Evolutionary conservation across 2,113 vertebrate species (phyloP).

Genomic region (Dryoscopus gambensis): DNA sequence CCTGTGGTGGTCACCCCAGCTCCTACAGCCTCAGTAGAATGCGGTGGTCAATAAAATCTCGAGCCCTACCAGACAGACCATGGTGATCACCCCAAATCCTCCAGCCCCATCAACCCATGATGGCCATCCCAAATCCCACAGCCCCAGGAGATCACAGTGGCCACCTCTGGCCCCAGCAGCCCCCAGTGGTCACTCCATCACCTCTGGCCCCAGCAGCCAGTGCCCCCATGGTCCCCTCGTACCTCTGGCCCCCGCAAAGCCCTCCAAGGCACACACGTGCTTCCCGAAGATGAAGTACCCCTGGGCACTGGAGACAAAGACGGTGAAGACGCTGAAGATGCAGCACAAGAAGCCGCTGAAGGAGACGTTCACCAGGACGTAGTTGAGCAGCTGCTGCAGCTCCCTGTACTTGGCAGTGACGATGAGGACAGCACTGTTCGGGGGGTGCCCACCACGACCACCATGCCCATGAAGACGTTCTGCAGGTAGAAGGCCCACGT

Average conservation of each 20-base stretch:
- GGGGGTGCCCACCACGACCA: slow-evolving; percentile 74
- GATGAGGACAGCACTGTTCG: slow-evolving; percentile 73
- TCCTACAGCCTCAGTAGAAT: too few species aligned
- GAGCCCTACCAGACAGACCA: neutral
- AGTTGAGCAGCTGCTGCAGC: slow-evolving; percentile 81
- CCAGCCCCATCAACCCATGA: neutral
- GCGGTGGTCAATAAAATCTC: accelerated
- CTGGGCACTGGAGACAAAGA: slow-evolving; percentile 72
- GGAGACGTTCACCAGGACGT: slow-evolving; percentile 82
- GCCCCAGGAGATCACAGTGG: neutral
- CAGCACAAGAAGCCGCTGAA: slow-evolving; percentile 74
- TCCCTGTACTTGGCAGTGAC: slow-evolving; percentile 81
- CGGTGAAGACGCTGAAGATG: slow-evolving; percentile 73
- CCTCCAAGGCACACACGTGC: slow-evolving; percentile 72
- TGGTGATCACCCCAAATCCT: neutral
- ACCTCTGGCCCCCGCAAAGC: slow-evolving; percentile 70
- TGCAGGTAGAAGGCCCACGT: slow-evolving; percentile 81
- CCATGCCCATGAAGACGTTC: slow-evolving; percentile 79
- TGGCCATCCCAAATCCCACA: neutral
- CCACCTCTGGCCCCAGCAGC: too few species aligned
- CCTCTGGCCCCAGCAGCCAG: neutral
- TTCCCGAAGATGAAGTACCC: slow-evolving; percentile 80
- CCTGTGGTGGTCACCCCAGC: accelerated
- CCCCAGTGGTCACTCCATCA: too few species aligned
- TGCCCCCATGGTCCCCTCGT: neutral